Percentiles rank a stretch among this genome's conserved stretches.
Evolutionary conservation across 2,888 invertebrate species (phyloP).

Genomic region (Liposcelis brunnea): DNA sequence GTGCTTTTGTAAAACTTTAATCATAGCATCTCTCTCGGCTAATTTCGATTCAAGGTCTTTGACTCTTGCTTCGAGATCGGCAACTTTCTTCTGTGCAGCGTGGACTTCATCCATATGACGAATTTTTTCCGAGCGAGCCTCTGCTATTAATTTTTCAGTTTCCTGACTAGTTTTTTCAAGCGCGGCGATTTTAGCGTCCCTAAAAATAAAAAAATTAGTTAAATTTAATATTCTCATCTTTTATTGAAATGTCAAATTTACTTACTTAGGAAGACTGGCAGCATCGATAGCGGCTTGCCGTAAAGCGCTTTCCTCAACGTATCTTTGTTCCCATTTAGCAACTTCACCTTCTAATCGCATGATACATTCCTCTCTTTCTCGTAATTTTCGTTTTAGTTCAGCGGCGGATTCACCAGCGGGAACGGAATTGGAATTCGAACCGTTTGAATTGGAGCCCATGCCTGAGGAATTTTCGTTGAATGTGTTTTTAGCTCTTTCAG

Average conservation of each 20-base stretch:
- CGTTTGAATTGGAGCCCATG: not conserved
- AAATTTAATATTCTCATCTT: conserved; percentile 7
- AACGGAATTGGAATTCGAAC: conserved; percentile 13
- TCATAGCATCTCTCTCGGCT: conserved; percentile 80
- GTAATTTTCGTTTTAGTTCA: conserved; percentile 43
- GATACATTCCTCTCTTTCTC: conserved; percentile 52
- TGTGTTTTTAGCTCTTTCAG: conserved; percentile 29
- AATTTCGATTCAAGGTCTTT: conserved; percentile 76
- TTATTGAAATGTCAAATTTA: conserved; percentile 13
- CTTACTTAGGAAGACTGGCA: conserved; percentile 53
- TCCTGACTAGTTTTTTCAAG: conserved; percentile 68
- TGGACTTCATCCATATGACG: conserved; percentile 80
- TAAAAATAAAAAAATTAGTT: conserved; percentile 24
- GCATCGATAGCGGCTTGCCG: conserved; percentile 68
- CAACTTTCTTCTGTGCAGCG: conserved; percentile 66
- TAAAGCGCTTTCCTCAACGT: conserved; percentile 62
- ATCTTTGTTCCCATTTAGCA: conserved; percentile 72
- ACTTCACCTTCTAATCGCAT: conserved; percentile 62
- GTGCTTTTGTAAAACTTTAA: conserved; percentile 69
- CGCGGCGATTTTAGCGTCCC: conserved; percentile 71
- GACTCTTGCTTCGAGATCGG: conserved; percentile 66
- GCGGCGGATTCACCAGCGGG: conserved; percentile 36
- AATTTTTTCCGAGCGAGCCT: conserved; percentile 70
- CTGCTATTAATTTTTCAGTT: conserved; percentile 68
- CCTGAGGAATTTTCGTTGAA: conserved; percentile 24